phyloP scores from a whole-genome alignment of 1,140 invertebrate species.

The Cydia strobilella region DNA sequence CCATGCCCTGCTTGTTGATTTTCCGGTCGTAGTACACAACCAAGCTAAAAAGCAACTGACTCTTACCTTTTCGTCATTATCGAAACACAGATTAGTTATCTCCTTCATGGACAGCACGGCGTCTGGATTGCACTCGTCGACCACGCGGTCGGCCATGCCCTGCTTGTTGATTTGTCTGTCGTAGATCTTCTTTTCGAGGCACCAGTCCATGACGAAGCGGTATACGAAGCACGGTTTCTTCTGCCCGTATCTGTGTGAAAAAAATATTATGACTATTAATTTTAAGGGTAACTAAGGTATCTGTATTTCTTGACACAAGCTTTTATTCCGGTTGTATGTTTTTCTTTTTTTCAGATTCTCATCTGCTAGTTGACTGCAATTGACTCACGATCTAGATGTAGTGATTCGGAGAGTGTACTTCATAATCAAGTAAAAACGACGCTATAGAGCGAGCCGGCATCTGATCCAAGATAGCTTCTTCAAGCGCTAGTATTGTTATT shows the following conservation, averaged over 20 bases:
- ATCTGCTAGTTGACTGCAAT: no score
- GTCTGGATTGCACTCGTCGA: constrained; percentile 98
- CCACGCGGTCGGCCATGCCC: constrained; percentile 97
- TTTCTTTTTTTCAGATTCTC: no score
- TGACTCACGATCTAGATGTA: no score
- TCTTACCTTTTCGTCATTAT: constrained; percentile 90
- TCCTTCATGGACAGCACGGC: constrained; percentile 97
- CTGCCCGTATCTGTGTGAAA: constrained; percentile 90
- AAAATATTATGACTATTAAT: not conserved
- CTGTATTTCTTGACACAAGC: no score
- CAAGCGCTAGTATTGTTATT: not conserved
- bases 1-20: constrained; percentile 98
- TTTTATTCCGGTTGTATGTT: no score
- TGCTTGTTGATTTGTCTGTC: constrained; percentile 99
- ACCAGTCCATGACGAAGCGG: constrained; percentile 97
- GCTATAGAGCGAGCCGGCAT: no score
- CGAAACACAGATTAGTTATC: constrained; percentile 95
- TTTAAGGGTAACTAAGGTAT: no score
- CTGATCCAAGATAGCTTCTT: no score
- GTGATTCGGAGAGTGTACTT: no score
- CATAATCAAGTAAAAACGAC: no score
- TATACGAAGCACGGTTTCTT: constrained; percentile 97
- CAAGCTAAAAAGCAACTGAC: no score
- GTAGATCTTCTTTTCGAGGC: constrained; percentile 98
- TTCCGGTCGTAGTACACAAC: constrained; percentile 84